Evolutionary conservation across 2,888 invertebrate species (phyloP), one percentile per base, ranked within the genome.

Genomic region (Gymnosoma rotundatum): DNA sequence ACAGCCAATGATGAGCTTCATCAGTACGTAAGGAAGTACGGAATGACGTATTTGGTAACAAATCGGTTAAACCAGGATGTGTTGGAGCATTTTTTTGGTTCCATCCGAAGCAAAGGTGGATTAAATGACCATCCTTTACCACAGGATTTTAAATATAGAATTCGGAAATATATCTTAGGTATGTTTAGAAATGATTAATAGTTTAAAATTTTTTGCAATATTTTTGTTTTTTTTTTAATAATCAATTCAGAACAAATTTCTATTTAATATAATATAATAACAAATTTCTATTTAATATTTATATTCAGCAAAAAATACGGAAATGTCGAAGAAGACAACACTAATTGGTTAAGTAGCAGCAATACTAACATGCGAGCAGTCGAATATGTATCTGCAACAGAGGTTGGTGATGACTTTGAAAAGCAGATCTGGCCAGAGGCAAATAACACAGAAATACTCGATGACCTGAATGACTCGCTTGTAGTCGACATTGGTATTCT

Each of bases 141-240:
- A 21, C 14, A 54, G n/a, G 8, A 82, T 5, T 72, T 82, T 25
- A 72, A 76, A 73, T 61, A 72, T 56, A 63, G 75, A n/a, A 1
- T 75, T 0, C 69, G 70, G 1, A 75, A 75, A 52, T 81, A 81
- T 42, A 63, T 81, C 9, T 54, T 83, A 50, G 56, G 72, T 76
- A 48, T 18, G 58, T 45, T 36, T 36, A 36, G 36, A 36, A 36
- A 36, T 32, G 32, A 12, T 14, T 14, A 54, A 60, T 18, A 67
- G 25, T 9, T 16, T 60, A 20, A 9, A 2, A 52, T 38, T 16
- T 50, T 8, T 20, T 72, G 14, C 14, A 18, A 14, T 9, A 42
- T 16, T 16, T 36, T 36, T n/a, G n/a, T n/a, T n/a, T n/a, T n/a
- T n/a, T n/a, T n/a, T n/a, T n/a, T 25, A 25, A 25, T 25, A 25